Conservation (phyloP, 2,113 vertebrate species). For the Cichladusa arquata region DNA sequence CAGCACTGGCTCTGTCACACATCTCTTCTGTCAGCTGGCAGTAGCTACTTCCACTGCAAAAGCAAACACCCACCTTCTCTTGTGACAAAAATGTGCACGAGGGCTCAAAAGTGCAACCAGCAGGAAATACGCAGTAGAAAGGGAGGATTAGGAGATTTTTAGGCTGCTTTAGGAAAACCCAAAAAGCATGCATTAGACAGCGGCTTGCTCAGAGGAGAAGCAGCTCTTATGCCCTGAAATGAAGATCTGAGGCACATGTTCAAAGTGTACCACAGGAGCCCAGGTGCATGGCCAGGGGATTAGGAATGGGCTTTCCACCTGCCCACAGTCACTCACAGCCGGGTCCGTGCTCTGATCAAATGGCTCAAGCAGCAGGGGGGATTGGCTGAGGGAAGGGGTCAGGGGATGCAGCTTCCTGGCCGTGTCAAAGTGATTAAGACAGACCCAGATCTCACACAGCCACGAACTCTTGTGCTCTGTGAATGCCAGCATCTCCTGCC, state of each 20-base stretch:
- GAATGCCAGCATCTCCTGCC: background rate
- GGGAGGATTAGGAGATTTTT: slow-evolving; percentile 13
- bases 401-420: background rate
- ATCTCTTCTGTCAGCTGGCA: background rate
- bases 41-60: background rate
- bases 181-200: background rate
- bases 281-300: background rate
- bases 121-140: background rate
- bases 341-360: background rate
- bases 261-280: background rate
- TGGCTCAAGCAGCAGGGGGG: background rate
- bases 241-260: slow-evolving; percentile 21
- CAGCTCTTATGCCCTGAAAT: background rate
- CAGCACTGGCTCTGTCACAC: background rate
- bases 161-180: background rate
- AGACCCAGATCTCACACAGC: background rate
- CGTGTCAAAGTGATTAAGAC: background rate
- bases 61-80: background rate
- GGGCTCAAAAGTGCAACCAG: background rate
- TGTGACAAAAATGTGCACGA: background rate
- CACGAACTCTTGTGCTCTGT: fast-evolving
- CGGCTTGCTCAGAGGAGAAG: background rate
- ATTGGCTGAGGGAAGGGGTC: background rate
- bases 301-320: slow-evolving; percentile 25
- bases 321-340: background rate